These are phyloP conservation scores for Ariolimax columbianus DNA, from an alignment of 2,888 invertebrate genomes.

Conservation along the genomic window DNA sequence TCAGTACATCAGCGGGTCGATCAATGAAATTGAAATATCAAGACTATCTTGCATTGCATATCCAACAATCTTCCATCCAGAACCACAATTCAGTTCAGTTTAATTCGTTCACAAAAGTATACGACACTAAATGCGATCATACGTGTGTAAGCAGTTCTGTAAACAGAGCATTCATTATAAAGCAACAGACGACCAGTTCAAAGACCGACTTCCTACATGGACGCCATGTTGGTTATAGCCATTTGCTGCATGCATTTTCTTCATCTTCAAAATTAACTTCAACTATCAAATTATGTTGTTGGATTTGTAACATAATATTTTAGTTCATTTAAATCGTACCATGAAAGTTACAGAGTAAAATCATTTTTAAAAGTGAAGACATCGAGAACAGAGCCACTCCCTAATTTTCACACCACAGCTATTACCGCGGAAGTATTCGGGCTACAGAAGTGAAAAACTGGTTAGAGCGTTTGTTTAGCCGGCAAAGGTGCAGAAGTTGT, in stretches of 20 bases:
- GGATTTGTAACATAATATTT: neutral
- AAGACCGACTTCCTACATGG: slow-evolving; percentile 43
- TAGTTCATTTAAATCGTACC: neutral
- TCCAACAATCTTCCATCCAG: neutral
- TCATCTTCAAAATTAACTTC: neutral
- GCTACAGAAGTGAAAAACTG: too few relatives aligned
- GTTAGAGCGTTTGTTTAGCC: too few relatives aligned
- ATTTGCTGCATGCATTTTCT: slow-evolving; percentile 20
- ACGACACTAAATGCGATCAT: neutral
- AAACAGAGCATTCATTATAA: neutral
- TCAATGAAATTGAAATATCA: neutral
- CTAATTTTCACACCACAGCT: slow-evolving; percentile 11
- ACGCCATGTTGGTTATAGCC: slow-evolving; percentile 38
- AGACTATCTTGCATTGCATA: neutral
- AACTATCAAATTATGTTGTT: neutral
- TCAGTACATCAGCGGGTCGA: too few relatives aligned
- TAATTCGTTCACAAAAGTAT: neutral
- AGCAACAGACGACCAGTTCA: neutral
- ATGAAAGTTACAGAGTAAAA: neutral
- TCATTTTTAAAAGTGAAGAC: neutral
- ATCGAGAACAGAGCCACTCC: neutral
- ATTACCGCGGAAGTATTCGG: neutral
- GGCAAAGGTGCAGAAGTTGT: too few relatives aligned
- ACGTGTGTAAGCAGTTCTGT: neutral
- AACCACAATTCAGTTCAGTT: neutral